These are phyloP conservation scores for Ischnura elegans DNA, from an alignment of 2,888 invertebrate genomes.

Conservation along the genomic window DNA sequence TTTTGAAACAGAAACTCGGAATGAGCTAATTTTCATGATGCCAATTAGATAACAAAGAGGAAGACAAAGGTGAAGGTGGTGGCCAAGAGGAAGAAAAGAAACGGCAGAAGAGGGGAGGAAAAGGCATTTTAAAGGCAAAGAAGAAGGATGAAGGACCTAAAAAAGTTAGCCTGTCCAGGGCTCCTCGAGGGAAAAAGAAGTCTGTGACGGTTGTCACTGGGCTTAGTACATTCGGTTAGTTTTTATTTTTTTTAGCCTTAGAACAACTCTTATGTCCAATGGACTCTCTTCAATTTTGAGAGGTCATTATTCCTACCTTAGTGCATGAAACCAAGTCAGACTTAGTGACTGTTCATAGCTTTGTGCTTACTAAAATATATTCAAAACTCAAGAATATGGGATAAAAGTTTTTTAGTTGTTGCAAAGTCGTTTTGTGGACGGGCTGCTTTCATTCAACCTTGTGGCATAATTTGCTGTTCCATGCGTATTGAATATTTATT, in stretches of 20 bases:
- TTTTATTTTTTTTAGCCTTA: not conserved
- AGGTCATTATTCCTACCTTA: not conserved
- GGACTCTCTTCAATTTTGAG: not conserved
- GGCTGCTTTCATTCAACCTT: no score
- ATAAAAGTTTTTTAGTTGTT: no score
- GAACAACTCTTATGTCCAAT: no score
- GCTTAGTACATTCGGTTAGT: slow-evolving; percentile 93
- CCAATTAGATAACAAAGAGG: slow-evolving; percentile 75
- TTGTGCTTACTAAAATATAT: no score
- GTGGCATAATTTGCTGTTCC: no score
- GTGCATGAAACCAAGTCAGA: no score
- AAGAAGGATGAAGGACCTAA: slow-evolving; percentile 95
- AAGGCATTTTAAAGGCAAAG: slow-evolving; percentile 96
- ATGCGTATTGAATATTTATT: no score
- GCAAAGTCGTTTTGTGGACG: no score
- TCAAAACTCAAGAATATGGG: no score
- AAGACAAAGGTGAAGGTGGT: slow-evolving; percentile 82
- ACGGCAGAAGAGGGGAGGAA: slow-evolving; percentile 97
- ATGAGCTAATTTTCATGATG: slow-evolving; percentile 48
- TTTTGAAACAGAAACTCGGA: not conserved
- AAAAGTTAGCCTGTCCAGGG: slow-evolving; percentile 90
- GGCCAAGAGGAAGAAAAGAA: slow-evolving; percentile 95
- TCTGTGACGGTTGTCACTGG: slow-evolving; percentile 98
- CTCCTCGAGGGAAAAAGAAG: slow-evolving; percentile 98
- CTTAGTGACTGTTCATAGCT: no score